A percentile compares a stretch with the other conserved stretches of the same genome.
These are phyloP conservation scores for Drosophila auraria DNA, from an alignment of 1,140 invertebrate species.

Conservation along the genomic window DNA sequence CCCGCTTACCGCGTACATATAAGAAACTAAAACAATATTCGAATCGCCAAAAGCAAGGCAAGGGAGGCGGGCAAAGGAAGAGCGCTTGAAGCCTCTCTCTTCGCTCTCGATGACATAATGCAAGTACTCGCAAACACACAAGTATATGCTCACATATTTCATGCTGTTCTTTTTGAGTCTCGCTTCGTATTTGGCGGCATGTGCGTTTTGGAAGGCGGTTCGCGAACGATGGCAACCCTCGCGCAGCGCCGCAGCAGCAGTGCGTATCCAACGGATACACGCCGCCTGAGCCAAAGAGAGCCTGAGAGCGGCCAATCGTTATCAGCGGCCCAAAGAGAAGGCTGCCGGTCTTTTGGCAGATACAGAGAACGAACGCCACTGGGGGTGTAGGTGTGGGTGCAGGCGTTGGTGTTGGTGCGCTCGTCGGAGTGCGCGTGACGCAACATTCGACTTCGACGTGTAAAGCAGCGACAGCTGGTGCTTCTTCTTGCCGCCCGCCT, in stretches of 20 bases:
- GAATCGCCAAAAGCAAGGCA: constrained; percentile 5
- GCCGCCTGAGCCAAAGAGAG: constrained; percentile 24
- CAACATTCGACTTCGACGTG: constrained; percentile 61
- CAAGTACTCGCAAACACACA: constrained; percentile 34
- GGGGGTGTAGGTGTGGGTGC: constrained; percentile 11
- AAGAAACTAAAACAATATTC: constrained; percentile 26
- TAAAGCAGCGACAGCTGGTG: constrained; percentile 39
- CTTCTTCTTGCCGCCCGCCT: constrained; percentile 37
- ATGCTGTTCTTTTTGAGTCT: constrained; percentile 45
- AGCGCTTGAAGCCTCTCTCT: constrained; percentile 30
- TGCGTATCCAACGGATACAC: constrained; percentile 61
- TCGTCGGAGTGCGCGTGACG: constrained; percentile 62
- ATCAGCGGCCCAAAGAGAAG: constrained; percentile 35
- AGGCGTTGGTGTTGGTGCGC: not conserved
- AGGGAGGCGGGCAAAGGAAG: not conserved
- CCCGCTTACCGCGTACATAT: not conserved
- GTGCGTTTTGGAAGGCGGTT: constrained; percentile 42
- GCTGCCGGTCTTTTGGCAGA: constrained; percentile 70
- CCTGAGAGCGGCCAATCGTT: constrained; percentile 12
- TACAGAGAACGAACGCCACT: constrained; percentile 24
- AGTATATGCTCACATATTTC: constrained; percentile 7
- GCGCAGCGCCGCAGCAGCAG: constrained; percentile 1
- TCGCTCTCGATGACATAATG: constrained; percentile 31
- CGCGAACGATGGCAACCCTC: constrained; percentile 63
- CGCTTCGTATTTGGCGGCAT: constrained; percentile 63